Evolutionary conservation across 2,888 invertebrate species (phyloP).

Genomic region (Campoplex nolae): DNA sequence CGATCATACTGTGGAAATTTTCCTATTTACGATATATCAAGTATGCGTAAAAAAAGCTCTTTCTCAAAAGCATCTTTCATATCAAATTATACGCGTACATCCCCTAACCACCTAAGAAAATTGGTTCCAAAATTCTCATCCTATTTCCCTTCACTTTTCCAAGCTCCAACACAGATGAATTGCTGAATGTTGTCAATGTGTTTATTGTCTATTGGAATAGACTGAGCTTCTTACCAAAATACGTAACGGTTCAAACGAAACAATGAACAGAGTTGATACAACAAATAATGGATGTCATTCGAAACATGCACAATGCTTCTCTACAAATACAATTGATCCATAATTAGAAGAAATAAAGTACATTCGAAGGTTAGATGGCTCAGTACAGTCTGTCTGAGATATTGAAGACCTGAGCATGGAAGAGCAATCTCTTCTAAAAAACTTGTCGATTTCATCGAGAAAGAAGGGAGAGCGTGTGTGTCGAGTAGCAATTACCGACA

Average conservation of each 20-base stretch:
- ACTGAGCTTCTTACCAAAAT: neutral
- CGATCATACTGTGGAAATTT: constrained; percentile 15
- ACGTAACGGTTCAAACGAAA: neutral
- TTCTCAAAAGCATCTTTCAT: constrained; percentile 67
- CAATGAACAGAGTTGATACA: neutral
- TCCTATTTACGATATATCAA: constrained; percentile 9
- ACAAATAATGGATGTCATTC: neutral
- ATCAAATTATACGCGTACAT: constrained; percentile 74
- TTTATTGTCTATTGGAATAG: neutral
- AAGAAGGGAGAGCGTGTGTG: constrained; percentile 72
- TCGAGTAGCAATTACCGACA: constrained; percentile 79
- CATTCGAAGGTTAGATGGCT: neutral
- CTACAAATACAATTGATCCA: neutral
- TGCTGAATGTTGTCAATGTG: neutral
- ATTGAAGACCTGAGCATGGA: neutral
- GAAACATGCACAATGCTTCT: neutral
- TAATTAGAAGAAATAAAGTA: neutral
- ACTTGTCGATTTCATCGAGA: constrained; percentile 73
- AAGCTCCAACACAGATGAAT: constrained; percentile 1
- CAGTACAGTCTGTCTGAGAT: neutral
- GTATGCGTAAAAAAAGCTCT: constrained; percentile 18
- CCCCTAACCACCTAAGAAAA: constrained; percentile 76
- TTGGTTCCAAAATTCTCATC: constrained; percentile 73
- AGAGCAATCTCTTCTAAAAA: constrained; percentile 50
- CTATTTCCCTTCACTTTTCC: constrained; percentile 43